Evolutionary conservation across 1,140 invertebrate genomes (phyloP), one percentile per base, ranked within the genome.

Genomic region (Elysia chlorotica): DNA sequence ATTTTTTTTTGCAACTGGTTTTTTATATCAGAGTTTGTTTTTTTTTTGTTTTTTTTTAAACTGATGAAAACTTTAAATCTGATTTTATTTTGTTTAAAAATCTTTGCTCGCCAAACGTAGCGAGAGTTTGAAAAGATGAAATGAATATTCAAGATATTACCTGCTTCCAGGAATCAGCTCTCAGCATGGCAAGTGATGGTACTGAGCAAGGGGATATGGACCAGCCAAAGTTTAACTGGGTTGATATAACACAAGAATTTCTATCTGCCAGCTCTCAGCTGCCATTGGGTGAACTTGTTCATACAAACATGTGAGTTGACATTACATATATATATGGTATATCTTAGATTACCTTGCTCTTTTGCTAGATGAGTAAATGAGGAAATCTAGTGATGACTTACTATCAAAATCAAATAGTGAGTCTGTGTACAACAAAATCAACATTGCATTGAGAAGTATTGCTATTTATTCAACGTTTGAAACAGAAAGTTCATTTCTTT

Each of bases 241-340:
- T 71, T 17, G 80, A 81, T 75, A 75, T 85, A 19, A 85, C 83
- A n/a, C 38, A 77, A 21, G 81, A 83, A 41, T 85, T 85, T 71
- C 68, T 82, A 30, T 53, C 75, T 31, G 81, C 83, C 10, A 69
- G 76, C 35, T 74, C 71, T 48, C 76, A 79, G 17, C 71, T 85
- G n/a, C 69, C 80, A 23, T 71, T 85, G 2, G 83, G 83, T 17
- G 82, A 83, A 67, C 76, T 85, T 0, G 61, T 83, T 14, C 82
- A 83, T 79, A 82, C 83, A 66, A 77, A 78, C 28, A 76, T 76
- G 83, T 85, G 77, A 79, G 81, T 78, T 57, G 5, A 65, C 28
- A 10, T 73, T 28, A 1, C 66, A 69, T n/a, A 0, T 25, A 31
- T 28, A 28, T 33, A 10, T 28, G 25, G 14, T n/a, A 33, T 5